Evolutionary conservation across 2,113 vertebrate genomes (phyloP), one percentile per base, ranked within the genome.

Genomic region (Macheiramphus alcinus): DNA sequence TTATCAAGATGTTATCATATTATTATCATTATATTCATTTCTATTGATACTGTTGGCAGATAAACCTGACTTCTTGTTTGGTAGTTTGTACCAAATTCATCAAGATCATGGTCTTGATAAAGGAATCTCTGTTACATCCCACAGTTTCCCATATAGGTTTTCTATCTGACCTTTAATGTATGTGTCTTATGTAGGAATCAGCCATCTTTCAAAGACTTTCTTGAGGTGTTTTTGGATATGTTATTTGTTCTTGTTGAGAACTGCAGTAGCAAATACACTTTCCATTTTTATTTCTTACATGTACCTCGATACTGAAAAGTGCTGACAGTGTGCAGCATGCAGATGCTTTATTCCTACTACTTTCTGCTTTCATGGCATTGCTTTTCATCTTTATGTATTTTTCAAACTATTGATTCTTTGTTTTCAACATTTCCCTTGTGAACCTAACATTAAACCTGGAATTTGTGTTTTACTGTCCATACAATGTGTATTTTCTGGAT

Each of bases 351-450:
- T 50, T 92, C 34, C 71, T 70, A 72, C 25, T 62, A 38, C 53
- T 85, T 74, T 61, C 7, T 66, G 63, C 45, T 92, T 86, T 68
- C 68, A 42, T 91, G 70, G 45, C 84, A 58, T 56, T 86, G 47
- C 38, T 91, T 94, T 91, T 81, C 74, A 81, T 91, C 11, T 59
- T 50, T 67, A 61, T 43, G 12, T 86, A 48, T 96, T 67, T 97
- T 96, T 95, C 71, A 67, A 93, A 73, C 59, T 95, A 75, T 76
- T 96, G 80, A 22, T 50, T 32, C 14, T 58, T 97, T 92, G 32
- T 52, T 97, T 97, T 97, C 95, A 94, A 72, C 72, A 74, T 95
- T 97, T 88, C n/a, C 34, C 10, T 62, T 43, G 23, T 58, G 31
- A 91, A 43, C 67, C 38, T 80, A 93, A 63, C 88, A 66, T 95